A percentile compares a stretch with the other conserved stretches of the same genome.
Conservation (phyloP, 2,113 vertebrate genomes). For the Anas platyrhynchos region DNA sequence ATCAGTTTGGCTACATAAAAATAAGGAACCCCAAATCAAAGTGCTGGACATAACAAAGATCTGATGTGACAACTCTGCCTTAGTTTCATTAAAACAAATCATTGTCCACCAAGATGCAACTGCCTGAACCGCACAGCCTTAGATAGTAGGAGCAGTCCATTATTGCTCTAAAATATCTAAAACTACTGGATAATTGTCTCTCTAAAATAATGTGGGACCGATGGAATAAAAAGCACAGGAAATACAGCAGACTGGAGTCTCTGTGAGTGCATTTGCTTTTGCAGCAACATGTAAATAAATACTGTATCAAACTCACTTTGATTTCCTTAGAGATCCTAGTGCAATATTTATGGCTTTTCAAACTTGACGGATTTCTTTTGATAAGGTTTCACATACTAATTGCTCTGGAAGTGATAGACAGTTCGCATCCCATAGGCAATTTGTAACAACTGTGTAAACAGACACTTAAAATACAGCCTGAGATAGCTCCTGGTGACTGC, state of each 20-base stretch:
- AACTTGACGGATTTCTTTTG: conserved; percentile 68
- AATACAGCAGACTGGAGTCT: neutral
- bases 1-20: neutral
- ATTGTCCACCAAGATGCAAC: neutral
- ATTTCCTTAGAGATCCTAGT: conserved; percentile 64
- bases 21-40: neutral
- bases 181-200: neutral
- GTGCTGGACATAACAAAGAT: neutral
- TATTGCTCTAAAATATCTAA: neutral
- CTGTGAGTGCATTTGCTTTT: conserved; percentile 18
- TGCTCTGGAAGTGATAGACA: conserved; percentile 75
- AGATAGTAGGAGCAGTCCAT: rapidly evolving
- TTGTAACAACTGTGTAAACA: conserved; percentile 65
- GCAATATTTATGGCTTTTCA: conserved; percentile 73
- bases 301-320: conserved; percentile 26
- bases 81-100: neutral
- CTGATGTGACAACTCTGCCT: neutral
- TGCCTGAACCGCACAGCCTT: neutral
- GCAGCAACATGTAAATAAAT: conserved; percentile 35
- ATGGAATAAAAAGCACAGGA: neutral
- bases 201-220: neutral
- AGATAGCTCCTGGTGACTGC: conserved; percentile 23
- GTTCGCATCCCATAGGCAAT: conserved; percentile 68
- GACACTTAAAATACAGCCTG: conserved; percentile 31
- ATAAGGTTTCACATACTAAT: conserved; percentile 75